Conservation (phyloP, 2,888 invertebrate genomes). For the Nasonovia ribisnigri region DNA sequence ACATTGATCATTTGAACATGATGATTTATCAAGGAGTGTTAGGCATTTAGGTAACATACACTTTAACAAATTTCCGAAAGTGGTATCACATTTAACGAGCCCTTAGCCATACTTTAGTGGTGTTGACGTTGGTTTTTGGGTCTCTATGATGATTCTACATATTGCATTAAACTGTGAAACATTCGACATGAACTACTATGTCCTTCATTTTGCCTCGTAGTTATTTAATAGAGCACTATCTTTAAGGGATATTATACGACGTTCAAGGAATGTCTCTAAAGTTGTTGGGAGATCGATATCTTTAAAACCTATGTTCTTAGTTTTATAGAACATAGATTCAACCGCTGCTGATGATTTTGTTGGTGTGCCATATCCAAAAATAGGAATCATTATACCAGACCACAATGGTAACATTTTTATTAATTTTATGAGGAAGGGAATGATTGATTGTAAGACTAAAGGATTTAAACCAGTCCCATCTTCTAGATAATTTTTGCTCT, state of each 20-base stretch:
- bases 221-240: not conserved
- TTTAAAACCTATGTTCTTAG: not conserved
- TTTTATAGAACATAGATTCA: not conserved
- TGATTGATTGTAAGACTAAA: not conserved
- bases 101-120: no score
- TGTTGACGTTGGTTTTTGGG: no score
- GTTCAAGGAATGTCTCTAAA: not conserved
- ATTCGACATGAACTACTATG: not conserved
- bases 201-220: not conserved
- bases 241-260: not conserved
- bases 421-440: not conserved
- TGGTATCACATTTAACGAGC: no score
- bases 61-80: no score
- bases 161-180: not conserved
- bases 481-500: not conserved
- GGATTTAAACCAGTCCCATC: not conserved
- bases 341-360: not conserved
- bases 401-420: constrained; percentile 9
- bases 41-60: no score
- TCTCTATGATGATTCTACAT: not conserved
- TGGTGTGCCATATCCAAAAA: not conserved
- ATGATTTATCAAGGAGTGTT: no score
- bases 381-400: not conserved
- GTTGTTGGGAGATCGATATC: not conserved
- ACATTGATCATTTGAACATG: no score